These are phyloP conservation scores for Sympetrum striolatum DNA, from an alignment of 2,888 invertebrate species.

Conservation along the genomic window DNA sequence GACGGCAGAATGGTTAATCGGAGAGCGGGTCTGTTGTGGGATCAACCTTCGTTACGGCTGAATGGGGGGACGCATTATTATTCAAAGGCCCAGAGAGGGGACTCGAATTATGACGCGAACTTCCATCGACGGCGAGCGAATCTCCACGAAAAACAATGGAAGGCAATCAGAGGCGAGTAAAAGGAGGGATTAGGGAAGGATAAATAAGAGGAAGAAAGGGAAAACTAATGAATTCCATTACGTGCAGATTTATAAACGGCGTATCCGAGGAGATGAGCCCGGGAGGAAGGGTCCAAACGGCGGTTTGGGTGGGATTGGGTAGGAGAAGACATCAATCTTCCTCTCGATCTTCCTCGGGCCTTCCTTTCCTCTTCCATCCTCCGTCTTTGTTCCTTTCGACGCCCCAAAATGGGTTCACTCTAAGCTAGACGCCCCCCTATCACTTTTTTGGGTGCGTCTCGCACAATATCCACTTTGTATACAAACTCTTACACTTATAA, in stretches of 20 bases:
- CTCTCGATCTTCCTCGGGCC: background rate
- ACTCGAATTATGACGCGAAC: too few species aligned
- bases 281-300: background rate
- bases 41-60: background rate
- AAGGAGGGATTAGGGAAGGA: background rate
- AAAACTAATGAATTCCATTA: background rate
- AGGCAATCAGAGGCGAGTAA: background rate
- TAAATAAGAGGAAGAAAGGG: background rate
- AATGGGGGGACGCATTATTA: background rate
- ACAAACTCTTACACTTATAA: too few species aligned
- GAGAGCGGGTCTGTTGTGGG: background rate
- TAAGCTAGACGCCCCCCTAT: background rate
- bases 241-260: background rate
- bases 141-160: background rate
- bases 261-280: background rate
- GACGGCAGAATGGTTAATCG: background rate
- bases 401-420: too few species aligned
- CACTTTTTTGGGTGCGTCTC: background rate
- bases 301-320: background rate
- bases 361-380: background rate
- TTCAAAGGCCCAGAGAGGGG: background rate
- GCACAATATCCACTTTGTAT: too few species aligned
- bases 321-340: slow-evolving; percentile 11
- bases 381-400: too few species aligned
- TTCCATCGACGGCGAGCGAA: background rate